Evolutionary conservation across 1,140 invertebrate genomes (phyloP).

Genomic region (Akabosia matsudoensis): DNA sequence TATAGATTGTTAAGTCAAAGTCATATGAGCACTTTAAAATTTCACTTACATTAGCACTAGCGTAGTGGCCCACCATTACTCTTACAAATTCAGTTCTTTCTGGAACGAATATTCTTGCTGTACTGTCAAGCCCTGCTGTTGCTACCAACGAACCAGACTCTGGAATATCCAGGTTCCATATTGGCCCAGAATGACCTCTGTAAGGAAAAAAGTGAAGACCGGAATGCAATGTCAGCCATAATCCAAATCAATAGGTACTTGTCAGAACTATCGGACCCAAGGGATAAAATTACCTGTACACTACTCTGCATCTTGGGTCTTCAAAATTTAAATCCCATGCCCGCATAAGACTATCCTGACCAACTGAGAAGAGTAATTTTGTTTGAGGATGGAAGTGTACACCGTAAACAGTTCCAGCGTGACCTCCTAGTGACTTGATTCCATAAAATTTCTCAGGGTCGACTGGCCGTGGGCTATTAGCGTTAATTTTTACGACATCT

Average conservation of each 20-base stretch:
- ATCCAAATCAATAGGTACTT: too few species aligned
- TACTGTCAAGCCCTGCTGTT: slow-evolving; percentile 76
- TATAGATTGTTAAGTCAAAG: not conserved
- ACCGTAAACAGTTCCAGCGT: slow-evolving; percentile 39
- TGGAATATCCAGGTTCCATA: slow-evolving; percentile 45
- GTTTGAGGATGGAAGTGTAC: slow-evolving; percentile 43
- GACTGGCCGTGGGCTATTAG: not conserved
- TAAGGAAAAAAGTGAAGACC: slow-evolving; percentile 45
- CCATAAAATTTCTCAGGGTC: not conserved
- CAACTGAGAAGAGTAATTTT: slow-evolving; percentile 50
- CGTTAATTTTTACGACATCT: not conserved
- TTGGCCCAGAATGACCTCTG: slow-evolving; percentile 50
- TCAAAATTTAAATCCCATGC: slow-evolving; percentile 61
- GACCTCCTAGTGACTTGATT: slow-evolving; percentile 32
- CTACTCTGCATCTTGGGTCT: slow-evolving; percentile 64
- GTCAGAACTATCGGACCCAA: too few species aligned
- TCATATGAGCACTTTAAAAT: not conserved
- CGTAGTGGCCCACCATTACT: slow-evolving; percentile 75
- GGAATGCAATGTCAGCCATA: too few species aligned
- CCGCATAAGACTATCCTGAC: slow-evolving; percentile 72
- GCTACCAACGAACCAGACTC: slow-evolving; percentile 41
- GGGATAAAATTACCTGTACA: slow-evolving; percentile 63
- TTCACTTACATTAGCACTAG: slow-evolving; percentile 71
- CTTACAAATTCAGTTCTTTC: slow-evolving; percentile 73
- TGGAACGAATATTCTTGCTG: slow-evolving; percentile 79